phyloP scores from a whole-genome alignment of 2,888 invertebrate species.

The Drosophila ezoana region DNA sequence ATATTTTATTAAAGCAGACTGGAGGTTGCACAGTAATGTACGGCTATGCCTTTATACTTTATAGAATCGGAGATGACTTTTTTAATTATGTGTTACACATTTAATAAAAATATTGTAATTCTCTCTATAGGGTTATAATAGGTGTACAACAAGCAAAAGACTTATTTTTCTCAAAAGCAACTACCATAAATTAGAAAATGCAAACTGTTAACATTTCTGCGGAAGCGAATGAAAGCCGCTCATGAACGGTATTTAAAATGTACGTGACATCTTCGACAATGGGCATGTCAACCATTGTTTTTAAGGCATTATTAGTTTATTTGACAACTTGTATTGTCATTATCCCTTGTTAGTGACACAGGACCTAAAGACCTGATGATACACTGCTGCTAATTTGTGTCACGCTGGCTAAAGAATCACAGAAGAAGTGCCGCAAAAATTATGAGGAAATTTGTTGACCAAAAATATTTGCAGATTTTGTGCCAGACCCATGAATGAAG shows the following conservation, averaged over 20 bases:
- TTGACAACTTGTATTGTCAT: conserved; percentile 73
- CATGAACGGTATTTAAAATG: conserved; percentile 56
- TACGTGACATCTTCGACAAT: conserved; percentile 42
- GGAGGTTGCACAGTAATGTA: too few relatives aligned
- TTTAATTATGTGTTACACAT: too few relatives aligned
- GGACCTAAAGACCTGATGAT: conserved; percentile 23
- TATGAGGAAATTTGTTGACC: conserved; percentile 73
- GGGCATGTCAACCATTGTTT: conserved; percentile 37
- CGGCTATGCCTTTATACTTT: too few relatives aligned
- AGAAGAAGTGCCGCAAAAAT: conserved; percentile 76
- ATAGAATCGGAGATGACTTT: too few relatives aligned
- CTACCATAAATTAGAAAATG: not conserved
- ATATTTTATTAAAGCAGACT: too few relatives aligned
- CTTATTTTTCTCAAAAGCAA: too few relatives aligned
- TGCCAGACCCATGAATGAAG: conserved; percentile 45
- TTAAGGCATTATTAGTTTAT: conserved; percentile 51
- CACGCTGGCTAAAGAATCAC: conserved; percentile 20
- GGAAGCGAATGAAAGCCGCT: conserved; percentile 23
- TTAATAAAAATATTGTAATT: too few relatives aligned
- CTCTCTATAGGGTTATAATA: too few relatives aligned
- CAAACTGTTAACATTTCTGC: conserved; percentile 35
- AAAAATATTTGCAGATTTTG: conserved; percentile 68
- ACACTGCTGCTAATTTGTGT: conserved; percentile 50
- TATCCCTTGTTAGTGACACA: conserved; percentile 68
- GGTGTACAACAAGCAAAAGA: too few relatives aligned